Conservation (phyloP, 2,797 vertebrate genomes). For the Brachyalestes nurse region DNA sequence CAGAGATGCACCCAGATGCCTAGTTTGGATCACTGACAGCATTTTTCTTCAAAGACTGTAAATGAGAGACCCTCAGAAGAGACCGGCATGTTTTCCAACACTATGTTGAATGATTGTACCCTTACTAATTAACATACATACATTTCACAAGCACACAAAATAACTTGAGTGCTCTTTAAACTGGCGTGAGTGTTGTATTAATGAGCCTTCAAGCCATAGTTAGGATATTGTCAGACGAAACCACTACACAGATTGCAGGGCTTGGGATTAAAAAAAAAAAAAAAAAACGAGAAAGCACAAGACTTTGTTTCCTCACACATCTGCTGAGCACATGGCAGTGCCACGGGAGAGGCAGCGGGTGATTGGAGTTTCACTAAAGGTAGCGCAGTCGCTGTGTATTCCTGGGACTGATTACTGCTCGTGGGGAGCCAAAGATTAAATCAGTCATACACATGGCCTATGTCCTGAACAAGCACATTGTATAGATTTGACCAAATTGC, state of each 20-base stretch:
- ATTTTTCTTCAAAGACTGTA: too few species aligned
- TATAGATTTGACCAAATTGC: conserved; percentile 22
- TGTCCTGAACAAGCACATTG: conserved; percentile 32
- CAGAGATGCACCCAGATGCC: too few species aligned
- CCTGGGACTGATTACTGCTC: conserved; percentile 66
- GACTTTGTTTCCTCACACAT: conserved; percentile 67
- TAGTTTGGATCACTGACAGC: too few species aligned
- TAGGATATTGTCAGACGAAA: conserved; percentile 54
- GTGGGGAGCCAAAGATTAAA: conserved; percentile 51
- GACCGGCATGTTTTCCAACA: not conserved
- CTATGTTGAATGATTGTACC: not conserved
- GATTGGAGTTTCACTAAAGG: conserved; percentile 31
- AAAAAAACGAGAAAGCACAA: conserved; percentile 56
- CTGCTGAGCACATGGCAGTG: conserved; percentile 73
- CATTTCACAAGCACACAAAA: conserved; percentile 11
- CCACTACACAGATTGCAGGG: conserved; percentile 32
- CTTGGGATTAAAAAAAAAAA: conserved; percentile 46
- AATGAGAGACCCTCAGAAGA: too few species aligned
- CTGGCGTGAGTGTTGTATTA: conserved; percentile 51
- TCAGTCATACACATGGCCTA: conserved; percentile 40
- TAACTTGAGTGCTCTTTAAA: conserved; percentile 30
- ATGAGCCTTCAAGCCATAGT: conserved; percentile 42
- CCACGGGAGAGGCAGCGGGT: conserved; percentile 44
- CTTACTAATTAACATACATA: not conserved
- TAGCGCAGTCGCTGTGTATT: conserved; percentile 21